Evolutionary conservation across 2,888 invertebrate species (phyloP).

Genomic region (Drosophila sordidapex): DNA sequence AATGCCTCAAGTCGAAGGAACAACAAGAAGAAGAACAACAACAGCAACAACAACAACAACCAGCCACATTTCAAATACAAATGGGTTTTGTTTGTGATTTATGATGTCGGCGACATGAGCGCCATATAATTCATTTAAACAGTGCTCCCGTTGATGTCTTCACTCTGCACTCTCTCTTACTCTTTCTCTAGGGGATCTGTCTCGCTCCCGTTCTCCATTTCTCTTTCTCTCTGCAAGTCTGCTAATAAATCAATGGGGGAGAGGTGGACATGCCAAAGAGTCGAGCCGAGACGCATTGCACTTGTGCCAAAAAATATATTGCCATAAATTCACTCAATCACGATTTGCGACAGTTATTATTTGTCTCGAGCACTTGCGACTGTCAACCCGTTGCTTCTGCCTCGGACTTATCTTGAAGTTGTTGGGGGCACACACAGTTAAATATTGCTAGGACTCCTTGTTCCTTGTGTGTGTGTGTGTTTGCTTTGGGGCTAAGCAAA

Average conservation of each 20-base stretch:
- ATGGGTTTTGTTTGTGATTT: conserved; percentile 66
- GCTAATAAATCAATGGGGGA: conserved; percentile 56
- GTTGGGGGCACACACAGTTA: neutral
- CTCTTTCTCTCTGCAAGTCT: conserved; percentile 1
- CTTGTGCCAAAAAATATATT: conserved; percentile 39
- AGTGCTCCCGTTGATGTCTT: conserved; percentile 33
- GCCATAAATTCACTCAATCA: conserved; percentile 73
- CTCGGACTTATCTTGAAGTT: conserved; percentile 17
- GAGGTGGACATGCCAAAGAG: neutral
- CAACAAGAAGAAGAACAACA: neutral
- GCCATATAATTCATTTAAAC: conserved; percentile 71
- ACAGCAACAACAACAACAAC: conserved; percentile 16
- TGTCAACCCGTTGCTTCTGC: conserved; percentile 45
- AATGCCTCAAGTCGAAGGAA: conserved; percentile 18
- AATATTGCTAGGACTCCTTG: neutral
- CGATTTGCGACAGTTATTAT: conserved; percentile 74
- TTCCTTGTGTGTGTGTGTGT: neutral
- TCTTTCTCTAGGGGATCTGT: conserved; percentile 5
- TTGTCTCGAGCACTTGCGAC: conserved; percentile 53
- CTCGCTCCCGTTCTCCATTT: neutral
- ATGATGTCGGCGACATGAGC: conserved; percentile 65
- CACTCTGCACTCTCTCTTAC: neutral
- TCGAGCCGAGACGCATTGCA: conserved; percentile 50
- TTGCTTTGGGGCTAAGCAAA: conserved; percentile 28
- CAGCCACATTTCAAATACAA: conserved; percentile 27